A percentile compares a stretch with the other conserved stretches of the same genome.
These are phyloP conservation scores for Notothenia rossii DNA, from an alignment of 2,113 vertebrate genomes.

Conservation along the genomic window DNA sequence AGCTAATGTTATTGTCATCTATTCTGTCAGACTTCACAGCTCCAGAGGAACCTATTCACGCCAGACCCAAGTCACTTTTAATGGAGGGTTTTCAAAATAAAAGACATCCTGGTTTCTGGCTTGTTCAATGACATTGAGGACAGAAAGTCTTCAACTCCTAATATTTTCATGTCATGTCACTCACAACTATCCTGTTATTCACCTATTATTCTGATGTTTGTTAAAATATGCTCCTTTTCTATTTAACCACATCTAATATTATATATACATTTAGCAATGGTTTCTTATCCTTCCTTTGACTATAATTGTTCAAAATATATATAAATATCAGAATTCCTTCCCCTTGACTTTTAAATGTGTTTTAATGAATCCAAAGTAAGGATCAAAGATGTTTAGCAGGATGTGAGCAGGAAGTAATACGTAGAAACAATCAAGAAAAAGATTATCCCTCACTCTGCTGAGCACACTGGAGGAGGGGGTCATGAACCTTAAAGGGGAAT, in stretches of 20 bases:
- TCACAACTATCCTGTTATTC: too few species aligned
- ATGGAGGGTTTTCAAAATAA: neutral
- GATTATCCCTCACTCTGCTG: neutral
- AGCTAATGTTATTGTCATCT: neutral
- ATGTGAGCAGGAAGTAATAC: too few species aligned
- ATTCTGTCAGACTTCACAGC: neutral
- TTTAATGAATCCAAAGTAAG: neutral
- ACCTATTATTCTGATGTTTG: too few species aligned
- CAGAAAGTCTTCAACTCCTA: neutral
- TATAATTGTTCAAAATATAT: too few species aligned
- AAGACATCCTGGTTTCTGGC: neutral
- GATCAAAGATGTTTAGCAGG: neutral
- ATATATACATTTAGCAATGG: too few species aligned
- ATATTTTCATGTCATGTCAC: neutral
- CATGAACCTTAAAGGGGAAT: neutral
- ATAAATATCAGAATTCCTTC: neutral
- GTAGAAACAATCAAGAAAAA: neutral
- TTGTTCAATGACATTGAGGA: neutral
- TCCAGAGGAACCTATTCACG: neutral
- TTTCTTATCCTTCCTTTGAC: too few species aligned
- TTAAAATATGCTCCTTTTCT: too few species aligned
- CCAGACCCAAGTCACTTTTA: neutral
- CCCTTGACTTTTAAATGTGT: too few species aligned
- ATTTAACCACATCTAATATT: too few species aligned
- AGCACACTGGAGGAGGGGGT: neutral